Conservation (phyloP, 2,888 invertebrate genomes). For the Thalpophila matura region DNA sequence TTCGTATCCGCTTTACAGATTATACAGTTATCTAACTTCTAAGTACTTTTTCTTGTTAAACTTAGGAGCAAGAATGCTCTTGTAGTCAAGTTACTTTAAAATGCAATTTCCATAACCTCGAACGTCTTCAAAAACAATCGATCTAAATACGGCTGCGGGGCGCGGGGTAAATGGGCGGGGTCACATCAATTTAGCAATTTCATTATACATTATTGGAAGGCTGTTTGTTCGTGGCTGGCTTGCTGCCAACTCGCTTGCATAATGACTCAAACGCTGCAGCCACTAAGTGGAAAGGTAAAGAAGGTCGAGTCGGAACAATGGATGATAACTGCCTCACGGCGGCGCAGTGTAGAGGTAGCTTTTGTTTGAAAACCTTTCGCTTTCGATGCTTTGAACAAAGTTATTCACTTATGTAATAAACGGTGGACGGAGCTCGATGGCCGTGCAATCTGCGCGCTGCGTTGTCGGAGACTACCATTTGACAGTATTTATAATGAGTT, state of each 20-base stretch:
- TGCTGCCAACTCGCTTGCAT: slow-evolving; percentile 70
- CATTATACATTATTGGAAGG: slow-evolving; percentile 80
- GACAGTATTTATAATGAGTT: too few species aligned
- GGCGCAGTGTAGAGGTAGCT: neutral
- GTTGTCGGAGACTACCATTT: too few species aligned
- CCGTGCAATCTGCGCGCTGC: too few species aligned
- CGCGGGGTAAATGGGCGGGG: slow-evolving; percentile 22
- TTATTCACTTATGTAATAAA: slow-evolving; percentile 8
- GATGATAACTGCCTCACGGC: neutral
- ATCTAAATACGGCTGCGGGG: slow-evolving; percentile 21
- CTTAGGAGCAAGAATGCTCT: neutral
- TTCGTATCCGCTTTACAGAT: neutral
- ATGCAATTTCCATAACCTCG: neutral
- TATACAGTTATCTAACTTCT: too few species aligned
- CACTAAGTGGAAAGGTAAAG: slow-evolving; percentile 22
- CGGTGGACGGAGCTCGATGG: too few species aligned
- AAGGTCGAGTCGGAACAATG: slow-evolving; percentile 30
- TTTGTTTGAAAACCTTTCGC: slow-evolving; percentile 10
- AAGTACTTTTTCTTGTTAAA: neutral
- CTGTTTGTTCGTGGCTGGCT: slow-evolving; percentile 78
- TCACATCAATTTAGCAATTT: slow-evolving; percentile 71
- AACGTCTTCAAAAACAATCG: slow-evolving; percentile 50
- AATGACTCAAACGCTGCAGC: slow-evolving; percentile 51
- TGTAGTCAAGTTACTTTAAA: neutral
- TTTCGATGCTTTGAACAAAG: neutral